Conservation (phyloP, 2,113 vertebrate species). For the Ascaphus truei region DNA sequence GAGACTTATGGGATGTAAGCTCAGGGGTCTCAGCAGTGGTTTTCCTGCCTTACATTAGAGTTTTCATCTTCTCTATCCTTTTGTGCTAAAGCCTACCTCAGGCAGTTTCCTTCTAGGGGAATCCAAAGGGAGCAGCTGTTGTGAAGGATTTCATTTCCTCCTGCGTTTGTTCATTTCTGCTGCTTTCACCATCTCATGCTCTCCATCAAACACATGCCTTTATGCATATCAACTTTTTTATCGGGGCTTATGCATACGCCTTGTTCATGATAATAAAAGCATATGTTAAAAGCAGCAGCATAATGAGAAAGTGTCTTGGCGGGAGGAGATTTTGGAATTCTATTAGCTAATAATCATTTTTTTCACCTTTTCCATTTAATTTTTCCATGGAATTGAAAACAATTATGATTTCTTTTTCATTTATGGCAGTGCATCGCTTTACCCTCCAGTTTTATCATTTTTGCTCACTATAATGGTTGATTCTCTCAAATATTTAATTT, state of each 20-base stretch:
- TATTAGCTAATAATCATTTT: background rate
- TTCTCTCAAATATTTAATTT: too few species aligned
- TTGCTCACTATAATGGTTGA: too few species aligned
- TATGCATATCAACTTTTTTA: conserved; percentile 74
- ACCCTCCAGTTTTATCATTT: too few species aligned
- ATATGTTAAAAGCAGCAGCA: conserved; percentile 8
- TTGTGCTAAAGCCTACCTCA: conserved; percentile 76
- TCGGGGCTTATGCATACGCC: conserved; percentile 36
- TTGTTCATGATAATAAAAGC: conserved; percentile 48
- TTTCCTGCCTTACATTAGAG: conserved; percentile 77
- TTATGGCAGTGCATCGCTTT: too few species aligned
- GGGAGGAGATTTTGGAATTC: background rate
- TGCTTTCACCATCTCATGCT: background rate
- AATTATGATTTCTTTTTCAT: too few species aligned
- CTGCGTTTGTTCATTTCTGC: conserved; percentile 61
- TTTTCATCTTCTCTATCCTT: conserved; percentile 83
- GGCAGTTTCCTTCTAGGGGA: conserved; percentile 78
- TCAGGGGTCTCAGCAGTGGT: conserved; percentile 73
- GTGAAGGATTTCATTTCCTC: conserved; percentile 73
- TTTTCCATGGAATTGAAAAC: background rate
- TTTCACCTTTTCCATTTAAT: background rate
- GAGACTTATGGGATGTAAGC: conserved; percentile 61
- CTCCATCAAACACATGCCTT: conserved; percentile 52
- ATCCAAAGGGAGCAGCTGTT: conserved; percentile 84
- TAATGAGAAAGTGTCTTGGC: background rate